Percentiles rank a stretch among this genome's conserved stretches.
Evolutionary conservation across 2,888 invertebrate species (phyloP).

Genomic region (Myopa tessellatipennis): DNA sequence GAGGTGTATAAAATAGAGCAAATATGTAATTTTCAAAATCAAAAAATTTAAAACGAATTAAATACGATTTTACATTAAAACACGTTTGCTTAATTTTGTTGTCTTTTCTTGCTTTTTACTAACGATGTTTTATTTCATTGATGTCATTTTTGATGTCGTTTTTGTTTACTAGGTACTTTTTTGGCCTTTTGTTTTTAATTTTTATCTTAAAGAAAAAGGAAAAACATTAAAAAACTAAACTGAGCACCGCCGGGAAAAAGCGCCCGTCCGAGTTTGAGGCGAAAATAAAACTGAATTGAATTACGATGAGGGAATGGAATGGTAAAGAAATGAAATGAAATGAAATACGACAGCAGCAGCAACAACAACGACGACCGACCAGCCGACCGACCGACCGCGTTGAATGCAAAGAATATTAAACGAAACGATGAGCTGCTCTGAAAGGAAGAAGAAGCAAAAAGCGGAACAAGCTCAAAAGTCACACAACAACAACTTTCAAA

Average conservation of each 20-base stretch:
- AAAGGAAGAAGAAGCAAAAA: no score
- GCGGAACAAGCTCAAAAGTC: no score
- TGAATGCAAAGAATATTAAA: not conserved
- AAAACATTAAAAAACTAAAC: constrained; percentile 43
- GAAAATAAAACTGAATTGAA: constrained; percentile 53
- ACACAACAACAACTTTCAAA: no score
- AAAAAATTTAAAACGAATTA: no score
- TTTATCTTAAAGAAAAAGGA: constrained; percentile 29
- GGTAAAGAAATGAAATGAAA: constrained; percentile 47
- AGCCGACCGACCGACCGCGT: not conserved
- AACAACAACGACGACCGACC: not conserved
- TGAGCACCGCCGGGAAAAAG: constrained; percentile 43
- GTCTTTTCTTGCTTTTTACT: not conserved
- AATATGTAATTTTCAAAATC: no score
- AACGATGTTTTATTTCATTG: not conserved
- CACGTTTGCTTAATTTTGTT: not conserved
- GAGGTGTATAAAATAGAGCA: no score
- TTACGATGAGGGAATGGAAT: constrained; percentile 45
- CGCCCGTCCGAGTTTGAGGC: constrained; percentile 53
- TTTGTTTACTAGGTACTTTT: constrained; percentile 19
- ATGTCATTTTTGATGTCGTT: not conserved
- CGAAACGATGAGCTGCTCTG: not conserved
- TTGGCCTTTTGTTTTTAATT: constrained; percentile 13
- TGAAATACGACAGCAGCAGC: constrained; percentile 10
- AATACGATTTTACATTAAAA: no score